Percentiles rank a stretch among this genome's conserved stretches.
Evolutionary conservation across 2,888 invertebrate genomes (phyloP).

Genomic region (Eupithecia subfuscata): DNA sequence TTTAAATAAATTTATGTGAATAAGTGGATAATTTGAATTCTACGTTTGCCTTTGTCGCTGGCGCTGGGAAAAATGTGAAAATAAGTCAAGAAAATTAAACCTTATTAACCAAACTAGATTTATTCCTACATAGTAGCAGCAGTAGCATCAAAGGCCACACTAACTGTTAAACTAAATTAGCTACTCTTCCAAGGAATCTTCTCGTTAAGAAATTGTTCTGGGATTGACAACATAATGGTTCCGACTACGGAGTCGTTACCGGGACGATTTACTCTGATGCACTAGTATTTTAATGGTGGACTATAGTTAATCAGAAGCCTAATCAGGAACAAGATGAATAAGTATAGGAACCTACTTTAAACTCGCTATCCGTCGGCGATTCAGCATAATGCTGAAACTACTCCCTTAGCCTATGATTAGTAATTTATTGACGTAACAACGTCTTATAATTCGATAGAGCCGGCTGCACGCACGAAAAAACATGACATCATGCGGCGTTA

Average conservation of each 20-base stretch:
- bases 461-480: too few relatives aligned
- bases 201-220: conserved; percentile 37
- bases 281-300: conserved; percentile 14
- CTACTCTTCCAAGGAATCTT: conserved; percentile 14
- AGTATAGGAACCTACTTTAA: too few relatives aligned
- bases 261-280: conserved; percentile 22
- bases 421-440: too few relatives aligned
- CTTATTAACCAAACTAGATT: neutral
- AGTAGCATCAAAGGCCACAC: neutral
- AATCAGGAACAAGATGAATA: neutral
- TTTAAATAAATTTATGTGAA: too few relatives aligned
- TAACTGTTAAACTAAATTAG: conserved; percentile 15
- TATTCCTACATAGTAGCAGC: neutral
- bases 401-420: too few relatives aligned
- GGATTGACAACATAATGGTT: conserved; percentile 39
- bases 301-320: neutral
- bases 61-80: too few relatives aligned
- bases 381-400: too few relatives aligned
- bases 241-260: conserved; percentile 1
- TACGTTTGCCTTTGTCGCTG: too few relatives aligned
- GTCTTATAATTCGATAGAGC: too few relatives aligned
- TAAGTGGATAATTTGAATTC: too few relatives aligned
- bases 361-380: too few relatives aligned
- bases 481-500: too few relatives aligned
- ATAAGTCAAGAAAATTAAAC: neutral